Base-by-base conservation (phyloP, 2,888 invertebrate genomes). In the Plagiodera versicolora region DNA sequence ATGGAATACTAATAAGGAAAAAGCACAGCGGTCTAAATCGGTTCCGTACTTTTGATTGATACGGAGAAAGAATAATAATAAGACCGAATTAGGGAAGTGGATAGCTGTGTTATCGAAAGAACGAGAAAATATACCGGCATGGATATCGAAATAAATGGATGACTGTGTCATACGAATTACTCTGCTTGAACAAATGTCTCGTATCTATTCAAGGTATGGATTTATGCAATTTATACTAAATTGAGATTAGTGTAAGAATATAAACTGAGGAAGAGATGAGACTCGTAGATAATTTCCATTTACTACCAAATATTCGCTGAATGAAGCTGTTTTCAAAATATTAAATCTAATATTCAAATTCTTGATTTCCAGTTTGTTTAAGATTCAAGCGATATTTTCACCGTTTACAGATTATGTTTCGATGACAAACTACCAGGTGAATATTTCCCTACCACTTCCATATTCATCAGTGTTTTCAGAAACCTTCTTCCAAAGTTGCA, bases 1-100 rank as follows among this genome's bases (percentile, higher is more conserved):
- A 70, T 71, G 76, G 80, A 80, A 81, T 80, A 81, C 81, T 80
- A 80, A 81, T 80, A 80, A 80, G 79, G 75, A 73, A 72, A 76
- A 76, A 71, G 70, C 68, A 60, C 66, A 71, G 67, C 70, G 32
- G 32, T 32, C 39, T 8, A 14, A 39, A 66, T 44, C 53, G 19
- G 64, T 58, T 56, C 70, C 68, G 67, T 68, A 72, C 71, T 72
- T 75, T 77, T 79, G 78, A 79, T 78, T 79, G 79, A 79, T 78
- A 78, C 78, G 75, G 74, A 70, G 74, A 71, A 73, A 73, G 75
- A 74, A 75, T 75, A 74, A 77, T 77, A 78, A 78, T 77, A 72
- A 77, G 77, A 73, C 65, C 69, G 67, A 75, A 77, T 77, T 77
- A 76, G 75, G 74, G 73, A 73, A 72, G 71, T 69, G 70, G 70